Evolutionary conservation across 1,140 invertebrate genomes (phyloP).

Genomic region (Maniola jurtina): DNA sequence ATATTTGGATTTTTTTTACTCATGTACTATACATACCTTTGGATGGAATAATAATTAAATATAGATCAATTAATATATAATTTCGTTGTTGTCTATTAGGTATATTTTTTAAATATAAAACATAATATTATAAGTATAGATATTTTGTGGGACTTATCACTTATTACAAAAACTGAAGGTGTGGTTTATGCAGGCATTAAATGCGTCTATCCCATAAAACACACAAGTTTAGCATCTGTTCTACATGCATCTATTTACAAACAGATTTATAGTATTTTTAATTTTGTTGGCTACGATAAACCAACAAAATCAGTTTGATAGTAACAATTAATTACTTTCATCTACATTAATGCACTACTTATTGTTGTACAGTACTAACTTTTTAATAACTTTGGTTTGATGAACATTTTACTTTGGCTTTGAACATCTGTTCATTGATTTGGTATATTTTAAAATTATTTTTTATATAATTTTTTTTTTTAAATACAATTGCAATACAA

Average conservation of each 20-base stretch:
- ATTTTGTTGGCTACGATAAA: background rate
- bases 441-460: background rate
- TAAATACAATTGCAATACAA: no score
- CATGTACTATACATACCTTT: background rate
- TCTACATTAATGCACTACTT: background rate
- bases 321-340: no score
- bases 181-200: no score
- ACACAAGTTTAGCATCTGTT: background rate
- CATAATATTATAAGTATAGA: background rate
- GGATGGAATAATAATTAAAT: background rate
- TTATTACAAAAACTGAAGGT: no score
- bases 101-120: background rate
- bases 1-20: background rate
- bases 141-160: no score
- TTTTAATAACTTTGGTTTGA: constrained; percentile 11
- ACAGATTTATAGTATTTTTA: background rate
- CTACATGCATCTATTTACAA: background rate
- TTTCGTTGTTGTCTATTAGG: background rate
- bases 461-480: background rate
- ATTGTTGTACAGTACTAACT: background rate
- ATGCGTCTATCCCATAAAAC: no score
- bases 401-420: constrained; percentile 8
- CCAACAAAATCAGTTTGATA: no score
- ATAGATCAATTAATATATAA: background rate
- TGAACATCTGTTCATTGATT: background rate